Base-by-base conservation (phyloP, 2,797 vertebrate genomes). In the Sebastes itinus region DNA sequence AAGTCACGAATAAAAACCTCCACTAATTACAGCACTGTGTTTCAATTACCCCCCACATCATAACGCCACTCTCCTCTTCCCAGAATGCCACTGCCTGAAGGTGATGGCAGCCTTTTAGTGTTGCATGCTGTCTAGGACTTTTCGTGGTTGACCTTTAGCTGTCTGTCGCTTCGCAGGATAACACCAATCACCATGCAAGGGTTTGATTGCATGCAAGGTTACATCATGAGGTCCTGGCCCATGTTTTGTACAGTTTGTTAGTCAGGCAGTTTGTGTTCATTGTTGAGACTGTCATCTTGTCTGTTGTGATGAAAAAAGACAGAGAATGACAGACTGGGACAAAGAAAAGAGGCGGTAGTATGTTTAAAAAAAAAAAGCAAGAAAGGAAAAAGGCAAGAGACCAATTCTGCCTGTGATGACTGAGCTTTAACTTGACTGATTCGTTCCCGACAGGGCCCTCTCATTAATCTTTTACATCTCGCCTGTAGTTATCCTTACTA, bases 81-180 rank as follows among this genome's bases (percentile, higher is more conserved):
- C 83, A 80, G 88, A 93, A 91, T 75, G 82, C 87, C 82, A 84
- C 72, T 33, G 85, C 82, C 80, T 92, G 92, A 95, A 94, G 93
- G 93, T 94, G 92, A 94, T 20, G 56, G 79, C 82, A 88, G 90
- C 88, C 84, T 92, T 88, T 92, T 82, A 89, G 85, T 84, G 68
- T 85, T 25, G 70, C 81, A 84, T 79, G 87, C 85, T 81, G 88
- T 88, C 90, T 72, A 87, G 81, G 87, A 88, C 79, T 75, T 88
- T 89, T 90, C 73, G 68, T 80, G 79, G 75, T 65, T 94, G 92
- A 95, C 90, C 94, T 95, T 95, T 95, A 60, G 7, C 68, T 87
- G 81, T 87, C 87, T 92, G 88, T 84, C 80, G 64, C 84, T 80
- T 88, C 67, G 55, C 71, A 78, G 78, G 76, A 83, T 67, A 69